These are phyloP conservation scores for Meloe dianella DNA, from an alignment of 2,888 invertebrate species.

Conservation along the genomic window DNA sequence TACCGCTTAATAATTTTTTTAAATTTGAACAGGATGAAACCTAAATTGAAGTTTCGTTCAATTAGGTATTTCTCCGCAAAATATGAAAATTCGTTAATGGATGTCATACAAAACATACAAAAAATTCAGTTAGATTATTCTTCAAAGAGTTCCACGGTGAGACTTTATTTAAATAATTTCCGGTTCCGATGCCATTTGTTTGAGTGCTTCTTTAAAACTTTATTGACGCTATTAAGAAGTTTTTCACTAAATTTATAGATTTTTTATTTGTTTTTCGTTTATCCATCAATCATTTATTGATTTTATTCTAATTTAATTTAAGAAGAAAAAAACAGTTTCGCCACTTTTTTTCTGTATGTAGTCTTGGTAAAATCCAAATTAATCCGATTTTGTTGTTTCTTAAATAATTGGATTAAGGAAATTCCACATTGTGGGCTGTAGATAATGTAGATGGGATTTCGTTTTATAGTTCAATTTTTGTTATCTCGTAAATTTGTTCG, in stretches of 20 bases:
- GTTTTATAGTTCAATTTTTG: not conserved
- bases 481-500: not conserved
- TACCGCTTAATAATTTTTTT: not conserved
- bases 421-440: not conserved
- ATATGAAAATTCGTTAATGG: not conserved
- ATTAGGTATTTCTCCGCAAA: not conserved
- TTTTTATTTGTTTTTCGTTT: not conserved
- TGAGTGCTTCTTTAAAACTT: not conserved
- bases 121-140: not conserved
- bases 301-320: not conserved
- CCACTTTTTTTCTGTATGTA: not conserved
- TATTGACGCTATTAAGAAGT: not conserved
- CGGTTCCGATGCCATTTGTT: not conserved
- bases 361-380: not conserved
- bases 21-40: no score
- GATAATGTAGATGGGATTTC: not conserved
- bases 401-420: not conserved
- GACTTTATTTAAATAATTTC: not conserved
- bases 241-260: not conserved
- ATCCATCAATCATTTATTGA: not conserved
- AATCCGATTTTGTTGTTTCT: not conserved
- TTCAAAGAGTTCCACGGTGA: not conserved
- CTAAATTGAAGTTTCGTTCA: not conserved
- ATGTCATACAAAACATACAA: not conserved
- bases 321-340: not conserved